phyloP scores from a whole-genome alignment of 1,140 invertebrate genomes.

The Cyrtorhinus lividipennis region DNA sequence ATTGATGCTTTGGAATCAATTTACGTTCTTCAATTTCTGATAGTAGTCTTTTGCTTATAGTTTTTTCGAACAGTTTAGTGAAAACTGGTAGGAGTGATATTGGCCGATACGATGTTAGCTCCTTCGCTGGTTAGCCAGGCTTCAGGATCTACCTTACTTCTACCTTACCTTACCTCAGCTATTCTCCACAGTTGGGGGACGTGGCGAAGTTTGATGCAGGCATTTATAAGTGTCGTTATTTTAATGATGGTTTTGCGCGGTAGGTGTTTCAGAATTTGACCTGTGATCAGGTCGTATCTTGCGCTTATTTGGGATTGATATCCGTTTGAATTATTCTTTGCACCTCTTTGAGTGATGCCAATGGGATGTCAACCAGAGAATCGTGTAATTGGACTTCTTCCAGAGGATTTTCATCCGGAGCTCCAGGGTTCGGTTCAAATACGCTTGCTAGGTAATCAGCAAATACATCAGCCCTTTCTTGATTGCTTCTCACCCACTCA shows the following conservation, averaged over 20 bases:
- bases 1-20: no score
- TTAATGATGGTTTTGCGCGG: not conserved
- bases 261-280: not conserved
- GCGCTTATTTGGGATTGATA: not conserved
- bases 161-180: not conserved
- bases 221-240: not conserved
- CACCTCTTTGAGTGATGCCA: not conserved
- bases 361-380: not conserved
- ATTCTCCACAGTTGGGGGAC: no score
- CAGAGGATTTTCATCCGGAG: not conserved
- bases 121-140: not conserved
- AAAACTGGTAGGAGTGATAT: not conserved
- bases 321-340: not conserved
- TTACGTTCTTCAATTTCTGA: no score
- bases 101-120: not conserved
- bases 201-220: not conserved
- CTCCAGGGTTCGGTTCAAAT: not conserved
- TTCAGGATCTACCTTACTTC: not conserved
- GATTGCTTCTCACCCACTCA: no score
- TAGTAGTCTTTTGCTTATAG: no score
- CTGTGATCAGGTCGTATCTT: not conserved
- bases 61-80: no score
- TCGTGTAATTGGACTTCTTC: not conserved
- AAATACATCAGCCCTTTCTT: no score
- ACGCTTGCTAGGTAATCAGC: not conserved